These are phyloP conservation scores for Aphaenogaster floridana DNA, from an alignment of 1,140 invertebrate species.

Conservation along the genomic window DNA sequence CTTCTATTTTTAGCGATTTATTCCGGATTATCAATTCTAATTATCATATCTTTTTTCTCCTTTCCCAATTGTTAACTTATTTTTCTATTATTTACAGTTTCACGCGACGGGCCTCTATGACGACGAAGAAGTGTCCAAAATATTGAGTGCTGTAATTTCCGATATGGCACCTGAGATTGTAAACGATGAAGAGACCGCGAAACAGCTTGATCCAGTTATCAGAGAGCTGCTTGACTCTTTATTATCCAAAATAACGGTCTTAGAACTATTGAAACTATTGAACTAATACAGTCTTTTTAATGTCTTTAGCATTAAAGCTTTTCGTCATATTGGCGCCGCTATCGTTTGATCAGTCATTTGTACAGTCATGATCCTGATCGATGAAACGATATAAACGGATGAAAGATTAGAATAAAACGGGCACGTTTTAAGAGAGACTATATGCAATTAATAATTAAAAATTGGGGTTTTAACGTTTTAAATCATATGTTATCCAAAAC, in stretches of 20 bases:
- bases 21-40: background rate
- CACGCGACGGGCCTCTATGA: constrained; percentile 65
- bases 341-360: background rate
- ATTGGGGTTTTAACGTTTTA: too few relatives aligned
- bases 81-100: constrained; percentile 58
- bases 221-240: background rate
- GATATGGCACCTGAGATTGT: constrained; percentile 68
- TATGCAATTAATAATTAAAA: background rate
- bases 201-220: background rate
- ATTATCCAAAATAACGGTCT: background rate
- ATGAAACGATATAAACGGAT: background rate
- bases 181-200: constrained; percentile 3
- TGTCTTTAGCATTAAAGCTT: background rate
- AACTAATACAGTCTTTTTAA: too few relatives aligned
- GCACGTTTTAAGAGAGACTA: background rate
- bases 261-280: background rate
- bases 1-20: background rate
- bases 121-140: constrained; percentile 56
- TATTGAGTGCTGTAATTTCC: constrained; percentile 57
- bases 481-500: background rate
- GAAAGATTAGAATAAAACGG: background rate
- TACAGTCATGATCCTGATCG: background rate
- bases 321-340: background rate
- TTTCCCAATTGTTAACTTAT: background rate
- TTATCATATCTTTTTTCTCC: background rate